Evolutionary conservation across 1,140 invertebrate genomes (phyloP), one percentile per base, ranked within the genome.

Genomic region (Orchesella cincta): DNA sequence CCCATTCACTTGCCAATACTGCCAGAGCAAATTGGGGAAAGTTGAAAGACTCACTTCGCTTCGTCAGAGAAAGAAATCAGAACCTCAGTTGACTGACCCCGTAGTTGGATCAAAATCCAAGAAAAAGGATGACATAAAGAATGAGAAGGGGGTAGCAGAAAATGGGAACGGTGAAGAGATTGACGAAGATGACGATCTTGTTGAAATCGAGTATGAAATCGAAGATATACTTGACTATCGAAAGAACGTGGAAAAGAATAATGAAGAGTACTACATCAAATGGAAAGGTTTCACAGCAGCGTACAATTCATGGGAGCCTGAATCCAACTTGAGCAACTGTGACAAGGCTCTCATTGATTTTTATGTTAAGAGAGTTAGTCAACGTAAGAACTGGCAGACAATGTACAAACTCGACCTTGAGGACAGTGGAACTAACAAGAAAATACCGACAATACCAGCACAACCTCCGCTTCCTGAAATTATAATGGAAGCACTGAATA

Each of bases 221-320:
- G 83, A 84, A 75, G 73, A 79, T n/a, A 83, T 85, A n/a, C 39
- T 83, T 3, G 81, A 83, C 71, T 83, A 83, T 71, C 23, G 18
- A 0, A 74, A 62, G 28, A 77, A 77, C 18, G 73, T 54, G 28
- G 14, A 29, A 20, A 67, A 26, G 12, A 67, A 67, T n/a, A 75
- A 72, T 0, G 64, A 74, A 1, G 33, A 76, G 67, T 82, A 82
- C 36, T 76, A 72, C 3, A 73, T 82, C 14, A 78, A 78, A 51
- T 82, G 81, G 81, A 82, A 82, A 51, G 74, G 77, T 70, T 81
- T 77, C 74, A 77, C 74, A 1, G 70, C 77, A 0, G 67, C 75
- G 0, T 80, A 78, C 62, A 80, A 81, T 51, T 81, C 77, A 12
- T 82, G 81, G 78, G 79, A 80, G 33, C 79, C 76, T 1, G 31